Conservation (phyloP, 2,888 invertebrate species). For the Pristionchus maxplancki region DNA sequence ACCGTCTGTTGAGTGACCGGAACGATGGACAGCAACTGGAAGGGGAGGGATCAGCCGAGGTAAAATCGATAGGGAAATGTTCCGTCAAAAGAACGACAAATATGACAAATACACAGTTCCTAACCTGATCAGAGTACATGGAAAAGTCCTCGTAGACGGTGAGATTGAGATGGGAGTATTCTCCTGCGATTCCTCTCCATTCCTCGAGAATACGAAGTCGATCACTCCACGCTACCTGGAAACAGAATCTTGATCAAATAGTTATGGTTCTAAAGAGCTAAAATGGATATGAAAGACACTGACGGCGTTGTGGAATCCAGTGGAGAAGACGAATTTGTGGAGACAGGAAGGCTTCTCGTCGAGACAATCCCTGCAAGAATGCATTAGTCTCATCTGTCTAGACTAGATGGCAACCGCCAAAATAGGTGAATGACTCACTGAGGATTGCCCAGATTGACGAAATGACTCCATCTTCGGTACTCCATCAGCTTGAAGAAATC, state of each 20-base stretch:
- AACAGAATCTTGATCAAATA: background rate
- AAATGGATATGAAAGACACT: background rate
- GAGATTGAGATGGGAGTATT: conserved; percentile 73
- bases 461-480: conserved; percentile 76
- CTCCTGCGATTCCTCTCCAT: conserved; percentile 73
- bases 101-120: too few species aligned
- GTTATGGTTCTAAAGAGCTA: too few species aligned
- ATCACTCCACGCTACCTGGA: conserved; percentile 52
- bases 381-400: too few species aligned
- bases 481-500: conserved; percentile 74
- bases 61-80: too few species aligned
- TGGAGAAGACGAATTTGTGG: conserved; percentile 76
- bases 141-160: conserved; percentile 77
- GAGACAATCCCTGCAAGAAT: conserved; percentile 71
- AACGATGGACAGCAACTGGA: conserved; percentile 73
- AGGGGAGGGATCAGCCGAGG: too few species aligned
- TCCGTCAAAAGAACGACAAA: too few species aligned
- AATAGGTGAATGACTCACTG: conserved; percentile 61
- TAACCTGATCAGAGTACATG: conserved; percentile 76
- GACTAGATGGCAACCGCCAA: too few species aligned
- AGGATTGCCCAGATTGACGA: conserved; percentile 71
- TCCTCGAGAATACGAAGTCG: conserved; percentile 58
- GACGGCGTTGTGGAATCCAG: conserved; percentile 76
- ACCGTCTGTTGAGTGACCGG: conserved; percentile 76
- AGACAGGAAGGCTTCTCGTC: conserved; percentile 73